phyloP scores from a whole-genome alignment of 2,797 vertebrate species.

The Pantherophis vulpinus region DNA sequence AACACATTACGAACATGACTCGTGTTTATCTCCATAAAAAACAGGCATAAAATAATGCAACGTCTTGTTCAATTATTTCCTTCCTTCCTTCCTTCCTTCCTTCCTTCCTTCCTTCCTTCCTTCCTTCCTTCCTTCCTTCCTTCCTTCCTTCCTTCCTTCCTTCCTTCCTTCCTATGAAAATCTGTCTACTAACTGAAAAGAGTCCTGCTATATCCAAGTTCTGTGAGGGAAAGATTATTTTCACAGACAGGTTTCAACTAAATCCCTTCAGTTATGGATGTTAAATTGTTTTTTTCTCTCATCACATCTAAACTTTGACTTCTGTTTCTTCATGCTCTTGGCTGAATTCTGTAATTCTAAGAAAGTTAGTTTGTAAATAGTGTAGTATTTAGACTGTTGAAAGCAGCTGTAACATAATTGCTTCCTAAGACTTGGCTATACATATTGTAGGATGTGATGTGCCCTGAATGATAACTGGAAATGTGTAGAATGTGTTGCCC shows the following conservation, averaged over 20 bases:
- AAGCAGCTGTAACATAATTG: background rate
- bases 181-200: background rate
- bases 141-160: too few species aligned
- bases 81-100: background rate
- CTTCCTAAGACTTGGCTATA: background rate
- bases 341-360: background rate
- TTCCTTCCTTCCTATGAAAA: too few species aligned
- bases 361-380: background rate
- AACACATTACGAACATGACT: background rate
- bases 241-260: background rate
- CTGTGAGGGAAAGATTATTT: background rate
- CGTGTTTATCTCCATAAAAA: background rate
- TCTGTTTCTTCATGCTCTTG: background rate
- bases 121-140: too few species aligned
- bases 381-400: background rate
- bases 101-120: too few species aligned
- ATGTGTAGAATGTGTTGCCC: background rate
- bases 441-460: too few species aligned
- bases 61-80: background rate
- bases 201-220: background rate
- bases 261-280: background rate
- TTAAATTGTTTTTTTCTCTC: background rate
- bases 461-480: background rate
- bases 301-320: background rate
- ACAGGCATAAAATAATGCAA: background rate